Base-by-base conservation (phyloP, 2,888 invertebrate species). In the Synergus umbraculus region DNA sequence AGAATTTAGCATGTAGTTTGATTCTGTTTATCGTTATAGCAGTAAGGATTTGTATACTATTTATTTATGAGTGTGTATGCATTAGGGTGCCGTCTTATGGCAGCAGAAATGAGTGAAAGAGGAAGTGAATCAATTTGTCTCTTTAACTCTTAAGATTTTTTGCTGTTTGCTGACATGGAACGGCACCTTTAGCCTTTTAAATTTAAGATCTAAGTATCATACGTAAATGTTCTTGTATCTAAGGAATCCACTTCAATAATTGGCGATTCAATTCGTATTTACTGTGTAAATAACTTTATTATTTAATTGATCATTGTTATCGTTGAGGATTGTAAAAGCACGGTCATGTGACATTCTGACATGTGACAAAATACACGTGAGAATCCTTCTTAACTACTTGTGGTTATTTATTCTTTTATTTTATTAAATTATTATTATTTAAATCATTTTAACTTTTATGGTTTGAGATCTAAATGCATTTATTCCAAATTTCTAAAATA, bases 351-450 rank as follows among this genome's bases (percentile, higher is more conserved):
- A 60, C 22, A 22, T 22, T 22, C 22, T 22, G 22, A 22, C 29
- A 3, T 29, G 22, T 29, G 22, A 29, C 29, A 3, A 22, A 60
- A 60, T 60, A 60, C 60, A 60, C 60, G 18, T 60, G 12, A 60
- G 60, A 22, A 60, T 60, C 60, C 60, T 60, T n/a, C 4, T 60
- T 60, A n/a, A 54, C 0, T n/a, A 9, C 22, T 60, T 60, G n/a
- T 60, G 10, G 10, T 46, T 22, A 12, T 60, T 22, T 60, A 4
- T 60, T 60, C 22, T 5, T 60, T n/a, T 15, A n/a, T 2, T 54
- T 54, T n/a, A n/a, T 54, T 54, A n/a, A n/a, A 29, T 66, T 65
- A 77, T 15, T 73, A 77, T 44, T 58, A 37, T 60, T 84, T 44
- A 37, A 88, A 29, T 29, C 1, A 29, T 29, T 29, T 29, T 29